These are phyloP conservation scores for Hirundo rustica DNA, from an alignment of 2,797 vertebrate genomes.

Conservation along the genomic window DNA sequence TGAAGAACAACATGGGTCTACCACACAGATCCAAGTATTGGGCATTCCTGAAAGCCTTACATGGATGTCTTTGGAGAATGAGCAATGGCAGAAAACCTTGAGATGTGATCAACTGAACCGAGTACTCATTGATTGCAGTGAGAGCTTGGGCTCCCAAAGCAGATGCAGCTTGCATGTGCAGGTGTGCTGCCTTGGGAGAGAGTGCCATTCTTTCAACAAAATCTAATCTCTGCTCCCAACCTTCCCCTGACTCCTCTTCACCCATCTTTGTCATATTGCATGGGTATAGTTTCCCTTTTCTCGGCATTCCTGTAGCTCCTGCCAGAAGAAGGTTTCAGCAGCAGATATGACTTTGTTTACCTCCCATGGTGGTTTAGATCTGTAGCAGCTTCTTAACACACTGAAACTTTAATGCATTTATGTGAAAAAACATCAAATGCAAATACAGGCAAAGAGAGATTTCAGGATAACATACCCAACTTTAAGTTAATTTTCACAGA, in stretches of 20 bases:
- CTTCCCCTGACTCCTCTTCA: background rate
- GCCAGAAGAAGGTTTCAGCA: background rate
- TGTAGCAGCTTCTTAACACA: background rate
- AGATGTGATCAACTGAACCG: background rate
- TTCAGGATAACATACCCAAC: background rate
- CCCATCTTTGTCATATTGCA: background rate
- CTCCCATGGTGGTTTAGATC: background rate
- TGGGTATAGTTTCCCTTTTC: background rate
- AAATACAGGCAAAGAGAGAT: background rate
- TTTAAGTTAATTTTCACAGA: background rate
- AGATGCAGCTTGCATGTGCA: background rate
- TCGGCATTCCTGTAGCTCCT: background rate
- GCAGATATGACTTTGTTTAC: background rate
- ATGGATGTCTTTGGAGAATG: background rate
- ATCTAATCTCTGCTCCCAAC: background rate
- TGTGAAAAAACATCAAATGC: background rate
- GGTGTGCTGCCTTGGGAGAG: background rate
- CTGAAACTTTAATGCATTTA: background rate
- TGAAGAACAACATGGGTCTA: background rate
- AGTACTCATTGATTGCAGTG: background rate
- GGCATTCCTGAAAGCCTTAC: background rate
- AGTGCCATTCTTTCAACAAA: background rate
- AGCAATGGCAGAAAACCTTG: background rate
- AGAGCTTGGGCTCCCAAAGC: background rate
- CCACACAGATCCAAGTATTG: rapidly evolving